These are phyloP conservation scores for Chymomyza amoena DNA, from an alignment of 2,888 invertebrate genomes.

Conservation along the genomic window DNA sequence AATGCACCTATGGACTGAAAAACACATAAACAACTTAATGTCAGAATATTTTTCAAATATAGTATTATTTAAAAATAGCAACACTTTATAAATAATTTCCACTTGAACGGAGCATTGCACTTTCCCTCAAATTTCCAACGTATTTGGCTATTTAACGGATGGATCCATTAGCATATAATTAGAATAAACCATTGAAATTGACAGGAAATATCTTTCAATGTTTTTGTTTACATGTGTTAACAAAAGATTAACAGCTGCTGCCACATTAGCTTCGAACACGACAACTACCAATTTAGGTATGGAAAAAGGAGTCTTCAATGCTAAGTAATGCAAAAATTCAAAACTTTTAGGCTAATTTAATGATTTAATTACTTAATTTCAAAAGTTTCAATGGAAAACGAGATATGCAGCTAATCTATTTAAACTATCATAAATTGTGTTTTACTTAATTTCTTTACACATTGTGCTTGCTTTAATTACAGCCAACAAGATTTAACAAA, in stretches of 20 bases:
- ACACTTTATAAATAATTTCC: conserved; percentile 38
- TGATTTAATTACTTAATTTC: conserved; percentile 14
- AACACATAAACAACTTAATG: conserved; percentile 28
- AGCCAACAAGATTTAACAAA: conserved; percentile 34
- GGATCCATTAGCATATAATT: conserved; percentile 43
- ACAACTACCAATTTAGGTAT: not conserved
- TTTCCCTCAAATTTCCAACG: conserved; percentile 38
- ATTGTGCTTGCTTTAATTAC: conserved; percentile 51
- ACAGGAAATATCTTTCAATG: conserved; percentile 36
- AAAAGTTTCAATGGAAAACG: not conserved
- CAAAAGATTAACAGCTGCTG: conserved; percentile 13
- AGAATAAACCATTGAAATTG: conserved; percentile 22
- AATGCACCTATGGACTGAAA: conserved; percentile 14
- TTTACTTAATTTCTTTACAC: conserved; percentile 41
- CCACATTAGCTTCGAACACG: not conserved
- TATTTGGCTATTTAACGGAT: conserved; percentile 12
- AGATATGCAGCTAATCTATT: too few species aligned
- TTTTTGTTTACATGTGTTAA: conserved; percentile 4
- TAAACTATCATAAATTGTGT: not conserved
- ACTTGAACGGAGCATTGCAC: conserved; percentile 54
- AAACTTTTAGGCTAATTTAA: not conserved
- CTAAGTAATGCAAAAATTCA: not conserved
- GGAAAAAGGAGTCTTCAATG: not conserved
- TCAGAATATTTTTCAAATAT: not conserved
- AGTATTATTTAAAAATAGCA: conserved; percentile 49